These are phyloP conservation scores for Piezodorus guildinii DNA, from an alignment of 1,140 invertebrate species.

Conservation along the genomic window DNA sequence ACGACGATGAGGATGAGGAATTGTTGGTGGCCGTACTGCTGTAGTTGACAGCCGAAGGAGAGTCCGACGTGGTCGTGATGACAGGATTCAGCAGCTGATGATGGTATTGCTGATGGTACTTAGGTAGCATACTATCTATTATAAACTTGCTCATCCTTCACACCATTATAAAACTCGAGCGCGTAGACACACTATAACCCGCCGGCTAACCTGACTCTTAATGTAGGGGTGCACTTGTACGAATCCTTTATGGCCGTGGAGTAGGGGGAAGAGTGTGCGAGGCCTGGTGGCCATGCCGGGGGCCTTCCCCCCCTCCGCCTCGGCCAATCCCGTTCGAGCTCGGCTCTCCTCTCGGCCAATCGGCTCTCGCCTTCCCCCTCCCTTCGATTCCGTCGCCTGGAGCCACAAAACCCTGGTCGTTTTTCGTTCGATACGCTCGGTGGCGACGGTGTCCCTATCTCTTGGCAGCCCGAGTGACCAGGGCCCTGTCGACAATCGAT, in stretches of 20 bases:
- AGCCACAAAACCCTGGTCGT: conserved; percentile 2
- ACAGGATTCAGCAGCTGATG: conserved; percentile 44
- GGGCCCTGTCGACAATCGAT: neutral
- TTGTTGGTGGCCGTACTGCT: conserved; percentile 31
- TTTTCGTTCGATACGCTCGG: conserved; percentile 15
- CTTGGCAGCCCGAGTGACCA: neutral
- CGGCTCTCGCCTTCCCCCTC: conserved; percentile 12
- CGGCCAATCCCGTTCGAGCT: conserved; percentile 6
- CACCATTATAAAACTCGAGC: conserved; percentile 22
- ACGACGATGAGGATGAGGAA: conserved; percentile 38
- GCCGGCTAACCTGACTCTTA: conserved; percentile 14
- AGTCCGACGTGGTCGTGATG: conserved; percentile 32
- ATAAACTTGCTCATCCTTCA: conserved; percentile 63
- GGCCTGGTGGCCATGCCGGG: conserved; percentile 3
- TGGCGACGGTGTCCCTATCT: conserved; percentile 7
- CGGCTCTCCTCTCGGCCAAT: conserved; percentile 4
- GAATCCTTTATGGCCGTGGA: conserved; percentile 24
- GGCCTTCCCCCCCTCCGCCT: conserved; percentile 14
- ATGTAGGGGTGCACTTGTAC: conserved; percentile 19
- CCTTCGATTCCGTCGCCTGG: conserved; percentile 1
- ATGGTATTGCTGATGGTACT: conserved; percentile 76
- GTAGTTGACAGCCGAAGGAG: conserved; percentile 39
- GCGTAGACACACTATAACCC: conserved; percentile 14
- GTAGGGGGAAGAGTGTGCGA: conserved; percentile 18
- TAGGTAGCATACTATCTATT: conserved; percentile 93